phyloP scores from a whole-genome alignment of 2,797 vertebrate genomes.

The Tolypeutes matacus region DNA sequence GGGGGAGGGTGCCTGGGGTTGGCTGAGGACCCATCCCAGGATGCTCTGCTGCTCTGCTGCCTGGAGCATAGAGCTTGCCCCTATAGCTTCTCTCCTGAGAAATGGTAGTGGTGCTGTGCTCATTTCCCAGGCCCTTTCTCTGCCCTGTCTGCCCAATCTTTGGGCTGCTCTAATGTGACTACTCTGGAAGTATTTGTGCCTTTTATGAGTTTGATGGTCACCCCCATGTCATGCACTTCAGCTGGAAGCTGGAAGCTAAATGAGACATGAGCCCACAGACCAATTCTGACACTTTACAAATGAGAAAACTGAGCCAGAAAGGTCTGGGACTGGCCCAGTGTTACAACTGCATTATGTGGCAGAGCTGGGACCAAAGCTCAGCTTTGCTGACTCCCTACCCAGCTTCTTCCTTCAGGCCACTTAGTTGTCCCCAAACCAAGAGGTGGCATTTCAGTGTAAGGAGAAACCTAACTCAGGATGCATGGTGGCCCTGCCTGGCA shows the following conservation, averaged over 20 bases:
- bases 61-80: background rate
- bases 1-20: background rate
- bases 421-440: background rate
- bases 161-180: constrained; percentile 58
- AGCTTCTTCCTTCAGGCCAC: background rate
- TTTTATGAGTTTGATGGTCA: constrained; percentile 20
- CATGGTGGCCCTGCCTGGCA: background rate
- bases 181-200: constrained; percentile 73
- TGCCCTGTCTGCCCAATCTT: constrained; percentile 42
- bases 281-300: background rate
- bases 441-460: background rate
- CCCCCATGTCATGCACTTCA: background rate
- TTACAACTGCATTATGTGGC: background rate
- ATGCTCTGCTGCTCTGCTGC: background rate
- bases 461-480: background rate
- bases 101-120: constrained; percentile 45
- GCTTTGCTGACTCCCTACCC: background rate
- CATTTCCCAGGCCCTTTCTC: constrained; percentile 53
- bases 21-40: background rate
- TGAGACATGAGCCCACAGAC: background rate
- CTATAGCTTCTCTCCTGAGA: background rate
- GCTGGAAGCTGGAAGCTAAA: background rate
- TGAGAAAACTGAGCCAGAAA: background rate
- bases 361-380: background rate
- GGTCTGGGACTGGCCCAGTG: background rate